Base-by-base conservation (phyloP, 2,888 invertebrate species). In the Apodemia hepburni region DNA sequence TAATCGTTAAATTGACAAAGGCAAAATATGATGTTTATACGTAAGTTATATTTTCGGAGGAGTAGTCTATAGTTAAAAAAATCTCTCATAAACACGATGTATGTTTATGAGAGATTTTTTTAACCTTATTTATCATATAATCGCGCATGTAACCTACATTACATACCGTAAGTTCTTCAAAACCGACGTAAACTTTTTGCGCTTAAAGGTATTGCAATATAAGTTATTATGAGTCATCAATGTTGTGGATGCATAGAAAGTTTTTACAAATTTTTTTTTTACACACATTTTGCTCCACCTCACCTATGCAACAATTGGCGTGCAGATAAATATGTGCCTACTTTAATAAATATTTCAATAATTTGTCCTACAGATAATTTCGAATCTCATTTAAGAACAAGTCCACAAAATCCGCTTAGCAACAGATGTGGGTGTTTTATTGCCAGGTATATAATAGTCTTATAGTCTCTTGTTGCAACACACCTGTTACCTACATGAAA, bases 391-490 rank as follows among this genome's bases (percentile, higher is more conserved):
- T 22, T 51, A 22, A 17, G 18, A 51, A 51, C 49, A 51, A 51
- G 17, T 51, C 49, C 18, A 51, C 49, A 18, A 51, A 22, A 51
- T 18, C 49, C 49, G 49, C 49, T 18, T 51, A 51, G 18, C 49
- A 51, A 51, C 49, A 12, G 49, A 11, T 51, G 49, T 51, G 49
- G 49, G 49, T 22, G 49, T 51, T 51, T 18, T 22, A 51, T 51
- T 18, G 18, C 9, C 51, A 51, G 22, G n/a, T 61, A 35, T 35
- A 29, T 38, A 51, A 61, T 12, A 33, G 15, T 15, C 12, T 38
- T 2, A 22, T 22, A 38, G 54, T 22, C 47, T 27, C 54, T 15
- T 27, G 49, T 42, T 12, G 49, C 7, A 27, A 58, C 47, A 49
- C 47, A 47, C 38, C 12, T 38, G 38, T 11, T 3, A 33, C 33